Conservation (phyloP, 2,797 vertebrate species). For the Buphagus erythrorhynchus region DNA sequence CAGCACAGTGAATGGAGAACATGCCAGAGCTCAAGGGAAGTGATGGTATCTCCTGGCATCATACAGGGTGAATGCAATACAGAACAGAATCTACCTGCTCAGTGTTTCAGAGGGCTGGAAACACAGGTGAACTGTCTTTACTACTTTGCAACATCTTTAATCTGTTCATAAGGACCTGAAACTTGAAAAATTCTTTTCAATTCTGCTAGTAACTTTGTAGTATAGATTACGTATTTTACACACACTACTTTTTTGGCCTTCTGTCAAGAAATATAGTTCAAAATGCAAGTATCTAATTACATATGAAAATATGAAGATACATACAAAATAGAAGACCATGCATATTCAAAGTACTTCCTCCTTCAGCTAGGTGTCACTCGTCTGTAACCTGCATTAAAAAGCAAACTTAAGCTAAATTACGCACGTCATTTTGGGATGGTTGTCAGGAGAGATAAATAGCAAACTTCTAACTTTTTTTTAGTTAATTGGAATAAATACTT, state of each 20-base stretch:
- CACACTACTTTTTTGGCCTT: neutral
- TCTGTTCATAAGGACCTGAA: neutral
- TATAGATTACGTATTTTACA: neutral
- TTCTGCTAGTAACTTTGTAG: neutral
- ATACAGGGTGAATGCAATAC: neutral
- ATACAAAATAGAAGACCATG: neutral
- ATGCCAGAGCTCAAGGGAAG: neutral
- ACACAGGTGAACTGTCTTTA: neutral
- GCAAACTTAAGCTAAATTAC: neutral
- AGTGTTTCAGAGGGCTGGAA: neutral
- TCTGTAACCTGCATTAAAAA: neutral
- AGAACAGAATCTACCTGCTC: neutral
- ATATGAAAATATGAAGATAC: neutral
- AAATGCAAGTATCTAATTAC: neutral
- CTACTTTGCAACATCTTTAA: neutral
- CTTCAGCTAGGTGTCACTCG: constrained; percentile 30
- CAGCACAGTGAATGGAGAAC: neutral
- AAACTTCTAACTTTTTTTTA: no score
- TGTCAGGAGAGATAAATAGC: neutral
- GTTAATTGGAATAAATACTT: neutral
- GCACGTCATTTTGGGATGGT: neutral
- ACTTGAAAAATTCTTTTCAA: neutral
- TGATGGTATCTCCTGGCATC: neutral
- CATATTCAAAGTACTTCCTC: neutral
- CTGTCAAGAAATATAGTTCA: neutral